These are phyloP conservation scores for Drosophila borborema DNA, from an alignment of 2,888 invertebrate genomes.

Conservation along the genomic window DNA sequence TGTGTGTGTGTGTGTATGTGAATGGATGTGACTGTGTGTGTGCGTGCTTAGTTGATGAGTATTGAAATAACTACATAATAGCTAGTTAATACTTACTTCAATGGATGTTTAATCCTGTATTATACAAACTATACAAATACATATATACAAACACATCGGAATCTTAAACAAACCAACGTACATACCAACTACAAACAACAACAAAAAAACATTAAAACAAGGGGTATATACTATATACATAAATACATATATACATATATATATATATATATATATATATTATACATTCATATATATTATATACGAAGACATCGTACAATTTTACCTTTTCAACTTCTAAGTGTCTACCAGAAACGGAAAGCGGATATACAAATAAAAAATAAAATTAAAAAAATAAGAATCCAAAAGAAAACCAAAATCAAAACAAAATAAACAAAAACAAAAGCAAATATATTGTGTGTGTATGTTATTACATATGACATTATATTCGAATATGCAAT, in stretches of 20 bases:
- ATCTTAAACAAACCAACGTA: slow-evolving; percentile 26
- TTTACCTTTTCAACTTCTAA: slow-evolving; percentile 82
- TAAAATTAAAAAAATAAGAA: background rate
- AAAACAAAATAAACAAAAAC: slow-evolving; percentile 30
- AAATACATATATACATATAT: slow-evolving; percentile 20
- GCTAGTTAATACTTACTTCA: slow-evolving; percentile 38
- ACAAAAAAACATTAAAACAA: slow-evolving; percentile 34
- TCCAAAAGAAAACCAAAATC: background rate
- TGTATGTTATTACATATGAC: slow-evolving; percentile 52
- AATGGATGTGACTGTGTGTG: slow-evolving; percentile 20
- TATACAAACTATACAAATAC: slow-evolving; percentile 47
- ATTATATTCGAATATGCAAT: slow-evolving; percentile 46
- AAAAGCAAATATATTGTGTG: slow-evolving; percentile 46
- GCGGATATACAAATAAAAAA: slow-evolving; percentile 43
- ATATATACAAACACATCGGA: slow-evolving; percentile 38
- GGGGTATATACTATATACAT: slow-evolving; percentile 35
- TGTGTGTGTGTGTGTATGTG: slow-evolving; percentile 12
- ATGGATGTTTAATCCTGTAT: slow-evolving; percentile 44
- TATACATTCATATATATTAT: slow-evolving; percentile 37
- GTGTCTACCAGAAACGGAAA: slow-evolving; percentile 76
- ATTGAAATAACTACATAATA: slow-evolving; percentile 29
- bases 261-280: slow-evolving; percentile 22
- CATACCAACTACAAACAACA: slow-evolving; percentile 37
- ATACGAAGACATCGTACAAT: slow-evolving; percentile 69
- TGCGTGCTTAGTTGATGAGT: slow-evolving; percentile 13